These are phyloP conservation scores for Polydrusus pterygomalis DNA, from an alignment of 2,888 invertebrate species.

Conservation along the genomic window DNA sequence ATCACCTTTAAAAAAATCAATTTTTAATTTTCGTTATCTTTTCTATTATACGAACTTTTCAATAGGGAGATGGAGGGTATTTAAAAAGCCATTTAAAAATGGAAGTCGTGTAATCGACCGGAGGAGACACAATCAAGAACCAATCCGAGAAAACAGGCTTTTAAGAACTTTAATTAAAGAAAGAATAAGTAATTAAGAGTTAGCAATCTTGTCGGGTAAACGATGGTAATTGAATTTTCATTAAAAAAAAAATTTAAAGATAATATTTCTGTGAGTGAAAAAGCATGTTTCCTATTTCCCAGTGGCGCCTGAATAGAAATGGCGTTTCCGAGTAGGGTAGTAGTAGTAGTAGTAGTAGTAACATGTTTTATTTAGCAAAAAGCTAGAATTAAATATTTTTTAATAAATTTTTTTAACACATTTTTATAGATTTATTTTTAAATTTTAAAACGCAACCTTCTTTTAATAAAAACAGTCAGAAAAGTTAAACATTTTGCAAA, in stretches of 20 bases:
- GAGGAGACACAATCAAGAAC: slow-evolving; percentile 28
- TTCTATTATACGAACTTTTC: slow-evolving; percentile 27
- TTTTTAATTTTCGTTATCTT: slow-evolving; percentile 27
- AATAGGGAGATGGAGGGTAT: slow-evolving; percentile 17
- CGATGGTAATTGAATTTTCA: slow-evolving; percentile 14
- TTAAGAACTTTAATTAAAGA: slow-evolving; percentile 43
- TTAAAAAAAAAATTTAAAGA: not conserved
- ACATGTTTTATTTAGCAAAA: too few relatives aligned
- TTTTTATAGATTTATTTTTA: too few relatives aligned
- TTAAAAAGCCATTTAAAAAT: slow-evolving; percentile 25
- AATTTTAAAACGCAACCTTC: too few relatives aligned
- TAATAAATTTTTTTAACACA: too few relatives aligned
- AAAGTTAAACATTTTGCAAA: too few relatives aligned
- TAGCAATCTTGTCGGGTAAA: slow-evolving; percentile 23
- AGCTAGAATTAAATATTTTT: too few relatives aligned
- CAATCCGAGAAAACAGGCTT: slow-evolving; percentile 30
- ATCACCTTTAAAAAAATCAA: slow-evolving; percentile 6
- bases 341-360: too few relatives aligned
- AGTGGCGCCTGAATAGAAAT: too few relatives aligned
- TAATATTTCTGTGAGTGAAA: not conserved
- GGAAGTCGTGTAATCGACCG: slow-evolving; percentile 31
- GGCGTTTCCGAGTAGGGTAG: too few relatives aligned
- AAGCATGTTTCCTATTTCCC: too few relatives aligned
- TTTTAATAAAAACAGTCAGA: too few relatives aligned
- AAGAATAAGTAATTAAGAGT: slow-evolving; percentile 36